A percentile compares a stretch with the other conserved stretches of the same genome.
phyloP scores from a whole-genome alignment of 2,888 invertebrate genomes.

The Apocheima hispidaria region DNA sequence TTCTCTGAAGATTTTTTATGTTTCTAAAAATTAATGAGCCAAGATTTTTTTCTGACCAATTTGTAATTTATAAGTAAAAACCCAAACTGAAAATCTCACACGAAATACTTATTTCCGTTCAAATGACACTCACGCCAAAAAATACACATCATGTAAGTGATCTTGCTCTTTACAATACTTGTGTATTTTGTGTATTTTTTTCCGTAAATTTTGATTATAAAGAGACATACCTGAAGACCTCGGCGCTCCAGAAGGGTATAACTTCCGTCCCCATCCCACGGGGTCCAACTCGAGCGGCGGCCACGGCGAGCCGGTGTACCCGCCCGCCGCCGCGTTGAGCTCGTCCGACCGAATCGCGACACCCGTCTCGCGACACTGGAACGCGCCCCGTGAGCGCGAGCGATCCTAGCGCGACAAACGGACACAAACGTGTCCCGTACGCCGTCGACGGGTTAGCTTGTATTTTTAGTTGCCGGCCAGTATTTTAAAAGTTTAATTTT shows the following conservation, averaged over 20 bases:
- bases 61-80: too few relatives aligned
- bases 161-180: neutral
- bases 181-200: neutral
- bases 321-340: slow-evolving; percentile 89
- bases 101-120: too few relatives aligned
- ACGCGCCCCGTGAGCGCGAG: slow-evolving; percentile 53
- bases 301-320: slow-evolving; percentile 93
- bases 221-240: slow-evolving; percentile 84
- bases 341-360: slow-evolving; percentile 92
- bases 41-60: too few relatives aligned
- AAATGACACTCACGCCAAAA: neutral
- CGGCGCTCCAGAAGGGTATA: slow-evolving; percentile 91
- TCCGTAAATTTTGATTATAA: neutral
- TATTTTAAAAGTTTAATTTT: neutral
- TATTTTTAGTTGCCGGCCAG: neutral
- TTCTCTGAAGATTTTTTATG: too few relatives aligned
- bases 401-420: neutral
- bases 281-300: slow-evolving; percentile 92
- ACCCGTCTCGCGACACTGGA: slow-evolving; percentile 70
- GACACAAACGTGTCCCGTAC: neutral
- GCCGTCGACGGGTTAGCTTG: slow-evolving; percentile 1
- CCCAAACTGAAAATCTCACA: too few relatives aligned
- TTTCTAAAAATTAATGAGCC: too few relatives aligned
- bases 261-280: slow-evolving; percentile 92
- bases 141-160: neutral